Percentiles rank a stretch among this genome's conserved stretches.
Evolutionary conservation across 2,797 vertebrate species (phyloP).

Genomic region (Loris lydekkerianus): DNA sequence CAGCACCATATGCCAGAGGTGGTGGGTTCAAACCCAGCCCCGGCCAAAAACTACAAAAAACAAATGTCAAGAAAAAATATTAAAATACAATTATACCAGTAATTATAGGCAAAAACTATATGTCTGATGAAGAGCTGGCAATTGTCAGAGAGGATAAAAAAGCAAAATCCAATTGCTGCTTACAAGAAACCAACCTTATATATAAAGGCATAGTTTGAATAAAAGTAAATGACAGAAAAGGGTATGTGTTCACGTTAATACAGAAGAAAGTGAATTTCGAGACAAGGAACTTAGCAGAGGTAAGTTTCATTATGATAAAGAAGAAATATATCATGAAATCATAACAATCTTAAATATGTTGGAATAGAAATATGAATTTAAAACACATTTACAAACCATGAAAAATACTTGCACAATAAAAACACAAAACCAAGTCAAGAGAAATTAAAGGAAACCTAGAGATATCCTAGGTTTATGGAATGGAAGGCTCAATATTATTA

Average conservation of each 20-base stretch:
- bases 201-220: background rate
- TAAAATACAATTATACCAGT: background rate
- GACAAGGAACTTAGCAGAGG: background rate
- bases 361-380: background rate
- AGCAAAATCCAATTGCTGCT: background rate
- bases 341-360: background rate
- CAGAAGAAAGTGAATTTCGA: background rate
- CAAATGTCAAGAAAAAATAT: too few relatives aligned
- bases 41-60: too few relatives aligned
- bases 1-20: too few relatives aligned
- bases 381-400: slow-evolving; percentile 26
- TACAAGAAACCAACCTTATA: background rate
- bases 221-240: background rate
- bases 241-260: background rate
- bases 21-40: too few relatives aligned
- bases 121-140: background rate
- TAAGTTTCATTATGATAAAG: background rate
- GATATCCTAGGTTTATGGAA: background rate
- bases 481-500: background rate
- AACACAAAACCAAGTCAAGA: background rate
- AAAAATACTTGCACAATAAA: background rate
- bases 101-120: background rate
- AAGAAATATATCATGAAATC: background rate
- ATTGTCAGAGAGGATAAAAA: background rate
- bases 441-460: background rate